A percentile compares a stretch with the other conserved stretches of the same genome.
Conservation (phyloP, 2,888 invertebrate genomes). For the Caenorhabditis drosophilae region DNA sequence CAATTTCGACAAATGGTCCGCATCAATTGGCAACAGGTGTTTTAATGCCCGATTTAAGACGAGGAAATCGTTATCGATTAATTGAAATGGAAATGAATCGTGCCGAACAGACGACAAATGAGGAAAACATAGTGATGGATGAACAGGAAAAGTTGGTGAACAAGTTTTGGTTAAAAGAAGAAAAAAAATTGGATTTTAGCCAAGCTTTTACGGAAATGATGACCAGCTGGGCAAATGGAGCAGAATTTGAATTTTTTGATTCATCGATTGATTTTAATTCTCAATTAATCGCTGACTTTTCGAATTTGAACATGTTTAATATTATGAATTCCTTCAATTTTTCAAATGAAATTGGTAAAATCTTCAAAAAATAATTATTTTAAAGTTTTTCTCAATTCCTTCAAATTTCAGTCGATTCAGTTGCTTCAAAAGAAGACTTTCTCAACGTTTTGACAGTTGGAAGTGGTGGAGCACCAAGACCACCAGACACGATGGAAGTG, state of each 20-base stretch:
- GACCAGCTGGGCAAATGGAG: too few species aligned
- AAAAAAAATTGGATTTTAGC: too few species aligned
- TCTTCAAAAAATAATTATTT: not conserved
- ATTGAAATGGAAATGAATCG: slow-evolving; percentile 3
- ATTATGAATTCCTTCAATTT: too few species aligned
- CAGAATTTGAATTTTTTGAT: not conserved
- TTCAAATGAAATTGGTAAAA: not conserved
- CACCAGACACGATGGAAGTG: slow-evolving; percentile 1
- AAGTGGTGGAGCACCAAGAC: slow-evolving; percentile 24
- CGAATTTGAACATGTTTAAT: too few species aligned
- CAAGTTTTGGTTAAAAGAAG: too few species aligned
- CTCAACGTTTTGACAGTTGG: slow-evolving; percentile 12
- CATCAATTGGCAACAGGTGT: slow-evolving; percentile 38
- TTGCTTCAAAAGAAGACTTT: not conserved
- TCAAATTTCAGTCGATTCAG: not conserved
- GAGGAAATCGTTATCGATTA: slow-evolving; percentile 49
- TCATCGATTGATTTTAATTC: not conserved
- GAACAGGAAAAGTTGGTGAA: not conserved
- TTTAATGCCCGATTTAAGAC: slow-evolving; percentile 37
- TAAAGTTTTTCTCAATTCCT: too few species aligned
- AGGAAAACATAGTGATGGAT: not conserved
- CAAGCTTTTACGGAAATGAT: too few species aligned
- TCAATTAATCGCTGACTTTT: too few species aligned
- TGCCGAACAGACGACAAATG: not conserved
- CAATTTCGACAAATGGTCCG: slow-evolving; percentile 21